phyloP scores from a whole-genome alignment of 2,888 invertebrate species.

The Chrysomela aeneicollis region DNA sequence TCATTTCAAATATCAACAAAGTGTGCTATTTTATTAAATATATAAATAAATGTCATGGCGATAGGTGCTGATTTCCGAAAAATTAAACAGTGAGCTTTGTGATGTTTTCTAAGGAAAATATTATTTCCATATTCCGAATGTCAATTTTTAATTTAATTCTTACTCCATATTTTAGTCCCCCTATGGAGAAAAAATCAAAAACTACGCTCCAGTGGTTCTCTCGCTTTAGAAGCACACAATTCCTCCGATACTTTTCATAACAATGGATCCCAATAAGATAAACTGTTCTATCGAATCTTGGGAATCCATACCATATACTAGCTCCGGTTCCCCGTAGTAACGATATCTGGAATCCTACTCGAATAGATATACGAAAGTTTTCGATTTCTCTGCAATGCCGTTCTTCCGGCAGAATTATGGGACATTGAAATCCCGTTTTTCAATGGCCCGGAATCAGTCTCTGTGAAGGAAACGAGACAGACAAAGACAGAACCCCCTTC shows the following conservation, averaged over 20 bases:
- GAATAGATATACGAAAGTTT: slow-evolving; percentile 48
- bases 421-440: slow-evolving; percentile 46
- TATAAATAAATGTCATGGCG: too few species aligned
- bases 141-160: too few species aligned
- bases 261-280: neutral
- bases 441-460: slow-evolving; percentile 28
- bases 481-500: neutral
- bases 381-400: slow-evolving; percentile 47
- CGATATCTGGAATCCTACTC: slow-evolving; percentile 27
- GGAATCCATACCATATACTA: slow-evolving; percentile 5
- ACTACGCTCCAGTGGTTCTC: neutral
- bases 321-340: neutral
- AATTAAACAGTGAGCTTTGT: too few species aligned
- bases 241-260: neutral
- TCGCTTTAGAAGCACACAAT: neutral
- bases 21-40: too few species aligned
- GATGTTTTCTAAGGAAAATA: too few species aligned
- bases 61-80: too few species aligned
- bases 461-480: slow-evolving; percentile 1
- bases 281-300: neutral
- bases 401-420: slow-evolving; percentile 45
- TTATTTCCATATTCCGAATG: too few species aligned
- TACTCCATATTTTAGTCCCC: too few species aligned
- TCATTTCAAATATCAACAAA: too few species aligned
- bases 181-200: too few species aligned